Base-by-base conservation (phyloP, 1,140 invertebrate genomes). In the Xylocopa sonorina region DNA sequence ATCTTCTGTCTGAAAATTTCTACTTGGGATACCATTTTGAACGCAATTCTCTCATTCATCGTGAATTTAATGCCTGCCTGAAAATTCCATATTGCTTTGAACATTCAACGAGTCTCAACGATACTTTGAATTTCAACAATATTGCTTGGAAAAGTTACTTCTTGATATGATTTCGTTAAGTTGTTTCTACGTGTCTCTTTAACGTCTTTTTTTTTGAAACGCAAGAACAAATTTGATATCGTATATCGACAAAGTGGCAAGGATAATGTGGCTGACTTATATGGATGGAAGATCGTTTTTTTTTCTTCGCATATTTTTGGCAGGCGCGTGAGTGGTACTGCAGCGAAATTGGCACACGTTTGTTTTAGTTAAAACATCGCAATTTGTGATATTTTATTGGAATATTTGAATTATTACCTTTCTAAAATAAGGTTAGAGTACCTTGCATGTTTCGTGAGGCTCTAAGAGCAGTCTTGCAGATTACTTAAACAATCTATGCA, bases 1-100 rank as follows among this genome's bases (percentile, higher is more conserved):
- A 34, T 29, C 62, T 80, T 21, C 55, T 55, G 7, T 38, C 21
- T 6, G 78, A 84, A 85, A 60, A 85, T 7, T 55, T 50, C 21
- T 57, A 21, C 2, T 50, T 74, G 18, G 32, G 3, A 24, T 50
- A 62, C 57, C 14, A 24, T 21, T 27, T 48, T 29, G 16, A 21
- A 51, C 21, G 16, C 48, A 34, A 68, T 68, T 27, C 41, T 71
- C 41, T 46, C 16, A 14, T 76, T 63, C 3, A 27, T 62, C 24
- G 21, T 73, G 38, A 27, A 62, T 29, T 41, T 81, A 10, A 51
- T 51, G 41, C 71, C 82, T 27, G 6, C 41, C 64, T 78, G 73
- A 84, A 74, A 16, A 21, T 48, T 18, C 10, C 21, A n/a, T 29
- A 34, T 3, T 32, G 48, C 38, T 21, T 9, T 10, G 12, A 38